Percentiles rank a stretch among this genome's conserved stretches.
Evolutionary conservation across 1,140 invertebrate species (phyloP).

Genomic region (Latrodectus geometricus): DNA sequence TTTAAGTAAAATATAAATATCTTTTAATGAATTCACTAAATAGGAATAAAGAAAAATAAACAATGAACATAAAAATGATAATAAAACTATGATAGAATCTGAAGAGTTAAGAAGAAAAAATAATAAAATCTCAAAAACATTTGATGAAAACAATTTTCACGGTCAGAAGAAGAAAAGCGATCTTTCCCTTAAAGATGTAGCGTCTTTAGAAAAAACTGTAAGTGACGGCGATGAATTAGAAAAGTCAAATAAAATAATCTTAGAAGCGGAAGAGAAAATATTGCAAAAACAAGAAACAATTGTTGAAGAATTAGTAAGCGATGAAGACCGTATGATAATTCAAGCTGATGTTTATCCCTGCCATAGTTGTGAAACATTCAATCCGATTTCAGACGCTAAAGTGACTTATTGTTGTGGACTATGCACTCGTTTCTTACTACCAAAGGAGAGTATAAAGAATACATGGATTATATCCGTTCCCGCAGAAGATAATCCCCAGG

Average conservation of each 20-base stretch:
- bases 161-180: too few species aligned
- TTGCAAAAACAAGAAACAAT: not conserved
- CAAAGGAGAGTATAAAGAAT: not conserved
- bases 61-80: too few species aligned
- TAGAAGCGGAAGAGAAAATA: not conserved
- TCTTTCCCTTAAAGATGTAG: too few species aligned
- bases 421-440: not conserved
- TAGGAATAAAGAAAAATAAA: too few species aligned
- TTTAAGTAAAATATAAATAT: too few species aligned
- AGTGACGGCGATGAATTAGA: too few species aligned
- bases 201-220: too few species aligned
- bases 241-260: not conserved
- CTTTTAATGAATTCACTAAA: too few species aligned
- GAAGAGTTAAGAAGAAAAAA: too few species aligned
- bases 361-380: constrained; percentile 21
- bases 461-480: constrained; percentile 31
- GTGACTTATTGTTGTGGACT: not conserved
- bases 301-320: not conserved
- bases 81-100: too few species aligned
- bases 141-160: too few species aligned
- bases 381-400: not conserved
- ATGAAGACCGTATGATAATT: not conserved
- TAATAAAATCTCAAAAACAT: too few species aligned
- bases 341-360: not conserved
- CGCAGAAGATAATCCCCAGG: not conserved